These are phyloP conservation scores for Leucophenga montana DNA, from an alignment of 2,888 invertebrate species.

Conservation along the genomic window DNA sequence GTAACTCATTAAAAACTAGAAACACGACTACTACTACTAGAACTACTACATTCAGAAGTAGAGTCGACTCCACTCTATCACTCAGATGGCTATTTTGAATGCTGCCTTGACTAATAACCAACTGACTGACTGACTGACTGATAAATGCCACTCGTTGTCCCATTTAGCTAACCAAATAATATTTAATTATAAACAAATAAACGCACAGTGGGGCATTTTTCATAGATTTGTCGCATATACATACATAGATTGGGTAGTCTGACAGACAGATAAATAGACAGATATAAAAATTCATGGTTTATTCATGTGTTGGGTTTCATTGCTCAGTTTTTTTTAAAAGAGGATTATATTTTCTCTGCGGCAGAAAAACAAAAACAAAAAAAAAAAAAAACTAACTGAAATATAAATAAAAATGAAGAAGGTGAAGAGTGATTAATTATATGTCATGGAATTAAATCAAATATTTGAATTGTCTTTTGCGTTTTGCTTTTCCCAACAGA, in stretches of 20 bases:
- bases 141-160: conserved; percentile 63
- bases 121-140: conserved; percentile 49
- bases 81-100: neutral
- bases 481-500: conserved; percentile 14
- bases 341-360: neutral
- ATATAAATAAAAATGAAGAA: conserved; percentile 40
- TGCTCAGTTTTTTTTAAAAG: neutral
- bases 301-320: neutral
- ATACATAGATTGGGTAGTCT: no score
- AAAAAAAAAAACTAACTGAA: no score
- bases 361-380: neutral
- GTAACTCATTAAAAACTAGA: conserved; percentile 60
- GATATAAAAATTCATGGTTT: no score
- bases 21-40: conserved; percentile 19
- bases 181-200: conserved; percentile 67
- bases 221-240: neutral
- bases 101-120: neutral
- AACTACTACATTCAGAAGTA: neutral
- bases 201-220: conserved; percentile 36
- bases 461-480: conserved; percentile 55
- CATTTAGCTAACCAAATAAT: conserved; percentile 64
- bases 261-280: no score
- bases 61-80: neutral
- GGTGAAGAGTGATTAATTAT: conserved; percentile 65
- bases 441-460: conserved; percentile 66